Evolutionary conservation across 2,797 vertebrate species (phyloP), one percentile per base, ranked within the genome.

Genomic region (Lepilemur septentrionalis): DNA sequence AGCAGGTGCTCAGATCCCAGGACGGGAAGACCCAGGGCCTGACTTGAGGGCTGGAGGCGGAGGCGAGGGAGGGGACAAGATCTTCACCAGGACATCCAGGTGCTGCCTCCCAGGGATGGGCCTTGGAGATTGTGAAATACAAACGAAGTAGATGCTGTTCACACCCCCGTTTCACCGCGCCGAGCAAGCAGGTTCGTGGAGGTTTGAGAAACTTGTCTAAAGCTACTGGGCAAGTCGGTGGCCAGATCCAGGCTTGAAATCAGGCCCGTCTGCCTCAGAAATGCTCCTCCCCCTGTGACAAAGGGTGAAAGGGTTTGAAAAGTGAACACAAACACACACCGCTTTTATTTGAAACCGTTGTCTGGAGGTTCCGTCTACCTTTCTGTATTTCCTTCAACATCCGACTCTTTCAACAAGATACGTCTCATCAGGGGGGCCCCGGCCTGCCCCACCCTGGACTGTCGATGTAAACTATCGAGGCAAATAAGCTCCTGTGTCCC

Each of bases 201-300:
- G 4, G 11, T 38, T 14, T 0, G 0, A 80, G 52, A 0, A 12
- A 43, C 13, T 3, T 69, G 7, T n/a, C 55, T 83, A 30, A 61
- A 32, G 30, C 23, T 57, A 65, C 35, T 8, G 20, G 41, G 43
- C 23, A 17, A 28, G 13, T 75, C 18, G 25, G n/a, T 9, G 20
- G 46, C 48, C 20, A 63, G 15, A 23, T 1, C 13, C 32, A 48
- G 72, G 35, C 30, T 23, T 30, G 17, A 23, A 70, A 46, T 43
- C 32, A 13, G 28, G 48, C 38, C 30, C 15, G 2, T 28, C 32
- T 41, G 50, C 32, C 23, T 35, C 38, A 52, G 30, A 76, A 89
- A 20, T 18, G 46, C 22, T 22, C 5, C 41, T 28, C 17, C 13
- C 69, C 5, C 5, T 3, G 30, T 15, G 72, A 14, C 38, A 7